phyloP scores from a whole-genome alignment of 2,797 vertebrate species.

The Limosa lapponica region DNA sequence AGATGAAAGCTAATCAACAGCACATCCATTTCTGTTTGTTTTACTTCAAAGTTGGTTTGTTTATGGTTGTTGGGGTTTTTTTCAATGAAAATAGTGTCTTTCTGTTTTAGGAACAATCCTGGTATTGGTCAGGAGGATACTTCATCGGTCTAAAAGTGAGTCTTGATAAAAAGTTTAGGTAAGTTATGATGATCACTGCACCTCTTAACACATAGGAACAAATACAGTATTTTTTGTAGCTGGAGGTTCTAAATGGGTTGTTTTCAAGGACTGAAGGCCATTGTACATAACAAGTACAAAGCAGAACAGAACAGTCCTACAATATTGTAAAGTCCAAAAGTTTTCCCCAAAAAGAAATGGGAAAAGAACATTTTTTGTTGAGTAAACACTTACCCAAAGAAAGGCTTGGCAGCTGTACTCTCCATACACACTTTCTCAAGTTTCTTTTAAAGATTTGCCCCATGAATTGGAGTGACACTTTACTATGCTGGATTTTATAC shows the following conservation, averaged over 20 bases:
- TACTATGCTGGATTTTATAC: not conserved
- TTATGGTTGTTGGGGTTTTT: not conserved
- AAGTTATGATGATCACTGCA: constrained; percentile 50
- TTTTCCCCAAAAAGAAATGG: not conserved
- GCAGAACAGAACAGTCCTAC: not conserved
- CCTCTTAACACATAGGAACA: not conserved
- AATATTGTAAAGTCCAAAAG: not conserved
- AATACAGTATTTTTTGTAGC: not conserved
- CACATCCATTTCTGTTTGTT: not conserved
- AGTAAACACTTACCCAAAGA: not conserved
- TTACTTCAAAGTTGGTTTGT: not conserved
- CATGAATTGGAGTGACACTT: not conserved
- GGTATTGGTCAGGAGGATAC: constrained; percentile 55
- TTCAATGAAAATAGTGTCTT: not conserved
- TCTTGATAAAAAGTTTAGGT: constrained; percentile 91
- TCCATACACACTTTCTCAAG: not conserved
- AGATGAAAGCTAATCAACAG: not conserved
- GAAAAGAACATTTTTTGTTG: not conserved
- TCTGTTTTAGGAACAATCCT: constrained; percentile 45
- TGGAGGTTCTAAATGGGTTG: not conserved
- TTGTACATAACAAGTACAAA: rapidly evolving
- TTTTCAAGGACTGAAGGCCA: not conserved
- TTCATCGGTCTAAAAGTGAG: constrained; percentile 89
- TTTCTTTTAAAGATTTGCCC: not conserved
- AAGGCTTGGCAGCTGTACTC: not conserved